A percentile compares a stretch with the other conserved stretches of the same genome.
Conservation (phyloP, 2,888 invertebrate genomes). For the Lasioglossum leucozonium region DNA sequence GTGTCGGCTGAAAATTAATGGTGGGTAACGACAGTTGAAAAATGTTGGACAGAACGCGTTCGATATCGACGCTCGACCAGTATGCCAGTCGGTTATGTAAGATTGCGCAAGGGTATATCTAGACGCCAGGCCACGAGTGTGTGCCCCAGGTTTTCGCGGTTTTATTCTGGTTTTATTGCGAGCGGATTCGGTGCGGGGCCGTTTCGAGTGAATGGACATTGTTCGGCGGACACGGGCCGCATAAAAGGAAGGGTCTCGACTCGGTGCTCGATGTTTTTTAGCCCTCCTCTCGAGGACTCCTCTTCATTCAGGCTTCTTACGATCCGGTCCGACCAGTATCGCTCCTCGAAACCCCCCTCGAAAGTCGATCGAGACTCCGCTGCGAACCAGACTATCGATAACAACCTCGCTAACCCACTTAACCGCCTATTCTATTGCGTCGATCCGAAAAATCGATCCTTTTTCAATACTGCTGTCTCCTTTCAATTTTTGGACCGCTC, state of each 20-base stretch:
- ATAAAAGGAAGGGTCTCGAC: conserved; percentile 47
- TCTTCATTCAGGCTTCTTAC: conserved; percentile 75
- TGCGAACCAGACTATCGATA: conserved; percentile 52
- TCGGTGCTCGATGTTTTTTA: conserved; percentile 62
- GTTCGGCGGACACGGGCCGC: conserved; percentile 42
- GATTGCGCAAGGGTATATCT: neutral
- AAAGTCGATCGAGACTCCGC: conserved; percentile 68
- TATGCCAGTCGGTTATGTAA: neutral
- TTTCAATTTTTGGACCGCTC: neutral
- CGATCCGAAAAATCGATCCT: neutral
- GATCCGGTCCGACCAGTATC: conserved; percentile 77
- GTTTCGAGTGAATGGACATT: conserved; percentile 67
- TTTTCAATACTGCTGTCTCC: neutral
- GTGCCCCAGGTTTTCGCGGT: conserved; percentile 1
- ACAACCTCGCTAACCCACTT: conserved; percentile 58
- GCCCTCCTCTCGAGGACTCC: conserved; percentile 57
- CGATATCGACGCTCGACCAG: neutral
- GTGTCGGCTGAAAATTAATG: neutral
- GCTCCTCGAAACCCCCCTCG: conserved; percentile 58
- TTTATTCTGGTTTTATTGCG: conserved; percentile 48
- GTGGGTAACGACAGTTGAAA: neutral
- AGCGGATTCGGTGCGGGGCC: conserved; percentile 48
- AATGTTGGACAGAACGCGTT: neutral
- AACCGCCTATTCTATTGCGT: neutral
- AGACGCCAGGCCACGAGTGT: neutral